Conservation (phyloP, 2,888 invertebrate genomes). For the Geophilus truncorum region DNA sequence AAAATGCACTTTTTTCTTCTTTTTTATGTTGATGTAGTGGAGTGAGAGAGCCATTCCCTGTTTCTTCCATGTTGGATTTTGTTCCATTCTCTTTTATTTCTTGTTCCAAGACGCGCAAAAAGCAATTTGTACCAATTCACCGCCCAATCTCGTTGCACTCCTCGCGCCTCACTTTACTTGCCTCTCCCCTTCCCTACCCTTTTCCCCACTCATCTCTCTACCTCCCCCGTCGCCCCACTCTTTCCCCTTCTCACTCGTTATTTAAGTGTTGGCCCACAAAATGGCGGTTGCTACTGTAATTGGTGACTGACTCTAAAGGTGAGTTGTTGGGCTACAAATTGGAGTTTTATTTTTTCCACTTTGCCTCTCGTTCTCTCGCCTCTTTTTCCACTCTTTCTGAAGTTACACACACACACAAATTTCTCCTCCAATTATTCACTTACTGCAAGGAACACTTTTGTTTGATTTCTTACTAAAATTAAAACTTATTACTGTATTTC, state of each 20-base stretch:
- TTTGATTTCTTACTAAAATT: no score
- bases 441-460: no score
- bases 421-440: no score
- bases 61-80: slow-evolving; percentile 27
- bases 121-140: slow-evolving; percentile 33
- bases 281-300: slow-evolving; percentile 21
- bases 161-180: slow-evolving; percentile 13
- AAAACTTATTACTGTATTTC: no score
- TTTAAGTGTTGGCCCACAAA: slow-evolving; percentile 27
- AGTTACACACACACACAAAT: no score
- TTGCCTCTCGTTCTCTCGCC: not conserved
- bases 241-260: slow-evolving; percentile 25
- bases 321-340: slow-evolving; percentile 27
- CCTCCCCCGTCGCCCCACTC: slow-evolving; percentile 20
- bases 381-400: no score
- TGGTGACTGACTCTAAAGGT: slow-evolving; percentile 27
- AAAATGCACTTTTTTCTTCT: not conserved
- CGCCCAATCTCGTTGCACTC: slow-evolving; percentile 30
- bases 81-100: slow-evolving; percentile 27
- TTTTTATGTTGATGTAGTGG: slow-evolving; percentile 18
- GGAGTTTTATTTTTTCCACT: slow-evolving; percentile 9
- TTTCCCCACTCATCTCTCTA: slow-evolving; percentile 16
- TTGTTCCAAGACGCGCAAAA: slow-evolving; percentile 30
- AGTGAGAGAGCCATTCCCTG: slow-evolving; percentile 24
- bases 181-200: not conserved